Percentiles rank a stretch among this genome's conserved stretches.
These are phyloP conservation scores for Amblyraja radiata DNA, from an alignment of 2,797 vertebrate genomes.

Conservation along the genomic window DNA sequence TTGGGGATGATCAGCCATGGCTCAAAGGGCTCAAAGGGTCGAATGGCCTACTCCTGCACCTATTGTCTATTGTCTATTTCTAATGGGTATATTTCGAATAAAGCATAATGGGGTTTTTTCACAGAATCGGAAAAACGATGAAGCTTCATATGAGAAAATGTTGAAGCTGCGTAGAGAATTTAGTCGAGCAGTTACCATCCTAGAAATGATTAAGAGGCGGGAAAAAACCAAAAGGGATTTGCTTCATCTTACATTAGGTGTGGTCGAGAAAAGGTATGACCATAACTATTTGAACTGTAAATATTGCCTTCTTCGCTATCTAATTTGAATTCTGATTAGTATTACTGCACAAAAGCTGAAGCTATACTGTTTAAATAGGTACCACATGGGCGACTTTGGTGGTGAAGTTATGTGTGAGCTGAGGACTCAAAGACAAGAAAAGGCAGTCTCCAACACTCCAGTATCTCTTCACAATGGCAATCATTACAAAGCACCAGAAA, in stretches of 20 bases:
- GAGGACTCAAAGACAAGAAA: slow-evolving; percentile 72
- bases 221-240: slow-evolving; percentile 85
- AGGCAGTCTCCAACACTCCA: slow-evolving; percentile 63
- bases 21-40: too few species aligned
- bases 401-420: slow-evolving; percentile 81
- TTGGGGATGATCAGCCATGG: too few species aligned
- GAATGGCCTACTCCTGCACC: too few species aligned
- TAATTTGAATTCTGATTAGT: background rate
- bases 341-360: background rate
- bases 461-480: slow-evolving; percentile 69
- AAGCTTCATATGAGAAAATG: slow-evolving; percentile 90
- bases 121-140: slow-evolving; percentile 88
- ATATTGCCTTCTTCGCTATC: background rate
- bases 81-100: background rate
- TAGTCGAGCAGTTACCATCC: slow-evolving; percentile 82
- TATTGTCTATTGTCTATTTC: background rate
- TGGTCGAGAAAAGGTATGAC: slow-evolving; percentile 81
- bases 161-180: slow-evolving; percentile 83
- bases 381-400: slow-evolving; percentile 80
- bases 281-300: background rate
- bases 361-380: slow-evolving; percentile 54
- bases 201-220: slow-evolving; percentile 90
- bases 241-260: slow-evolving; percentile 82
- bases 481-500: slow-evolving; percentile 72
- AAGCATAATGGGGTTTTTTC: background rate